phyloP scores from a whole-genome alignment of 2,113 vertebrate genomes.

The Narcine bancroftii region DNA sequence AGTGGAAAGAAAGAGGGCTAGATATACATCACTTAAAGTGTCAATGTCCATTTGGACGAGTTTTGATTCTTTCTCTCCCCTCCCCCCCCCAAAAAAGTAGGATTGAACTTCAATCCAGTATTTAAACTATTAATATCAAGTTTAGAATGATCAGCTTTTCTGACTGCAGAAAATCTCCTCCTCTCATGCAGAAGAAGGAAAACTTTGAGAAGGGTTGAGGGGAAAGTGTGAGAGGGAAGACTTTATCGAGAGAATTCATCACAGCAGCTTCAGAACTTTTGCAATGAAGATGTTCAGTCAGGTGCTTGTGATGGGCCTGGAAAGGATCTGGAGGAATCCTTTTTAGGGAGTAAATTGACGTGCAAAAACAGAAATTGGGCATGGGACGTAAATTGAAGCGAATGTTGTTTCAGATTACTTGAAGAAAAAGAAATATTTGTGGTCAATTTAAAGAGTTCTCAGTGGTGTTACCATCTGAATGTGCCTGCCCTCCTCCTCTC shows the following conservation, averaged over 20 bases:
- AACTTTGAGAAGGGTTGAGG: background rate
- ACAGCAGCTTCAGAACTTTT: background rate
- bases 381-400: background rate
- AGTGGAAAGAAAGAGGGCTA: too few species aligned
- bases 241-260: background rate
- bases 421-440: background rate
- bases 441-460: constrained; percentile 18
- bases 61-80: background rate
- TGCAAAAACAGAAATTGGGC: too few species aligned
- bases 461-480: background rate
- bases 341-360: background rate
- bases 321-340: background rate
- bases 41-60: too few species aligned
- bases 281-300: background rate
- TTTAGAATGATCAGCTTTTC: too few species aligned
- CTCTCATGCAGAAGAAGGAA: background rate
- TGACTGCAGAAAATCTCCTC: background rate
- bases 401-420: background rate
- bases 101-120: too few species aligned
- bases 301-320: too few species aligned
- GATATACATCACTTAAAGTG: too few species aligned
- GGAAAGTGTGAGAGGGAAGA: background rate
- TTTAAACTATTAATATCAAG: too few species aligned
- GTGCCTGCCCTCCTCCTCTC: background rate
- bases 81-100: too few species aligned